phyloP scores from a whole-genome alignment of 2,797 vertebrate genomes.

The Pseudomugil gertrudae region DNA sequence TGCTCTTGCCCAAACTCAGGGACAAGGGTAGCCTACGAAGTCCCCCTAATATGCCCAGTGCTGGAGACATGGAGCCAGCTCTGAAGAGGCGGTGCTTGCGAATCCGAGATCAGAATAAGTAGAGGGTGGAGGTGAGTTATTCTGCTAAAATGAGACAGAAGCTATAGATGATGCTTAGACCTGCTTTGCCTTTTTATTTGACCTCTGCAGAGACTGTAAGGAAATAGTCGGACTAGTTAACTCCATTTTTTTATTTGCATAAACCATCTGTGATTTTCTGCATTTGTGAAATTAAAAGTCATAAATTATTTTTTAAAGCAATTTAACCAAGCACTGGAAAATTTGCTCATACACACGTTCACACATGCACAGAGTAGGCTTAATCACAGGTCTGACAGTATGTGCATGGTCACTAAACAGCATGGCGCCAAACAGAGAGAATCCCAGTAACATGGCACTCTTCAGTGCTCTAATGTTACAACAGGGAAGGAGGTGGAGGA shows the following conservation, averaged over 20 bases:
- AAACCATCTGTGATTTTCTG: conserved; percentile 7
- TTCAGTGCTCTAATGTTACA: conserved; percentile 73
- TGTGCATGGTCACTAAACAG: conserved; percentile 72
- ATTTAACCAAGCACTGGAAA: conserved; percentile 37
- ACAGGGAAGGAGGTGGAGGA: conserved; percentile 66
- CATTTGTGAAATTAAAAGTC: conserved; percentile 30
- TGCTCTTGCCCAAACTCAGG: conserved; percentile 80
- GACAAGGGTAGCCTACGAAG: conserved; percentile 86
- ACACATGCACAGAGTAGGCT: conserved; percentile 36
- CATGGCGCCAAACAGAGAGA: conserved; percentile 75
- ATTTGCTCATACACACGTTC: conserved; percentile 33
- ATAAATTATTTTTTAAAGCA: conserved; percentile 40
- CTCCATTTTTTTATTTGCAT: conserved; percentile 6
- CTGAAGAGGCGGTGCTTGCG: conserved; percentile 97
- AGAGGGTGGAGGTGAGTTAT: conserved; percentile 69
- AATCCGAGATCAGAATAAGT: conserved; percentile 99
- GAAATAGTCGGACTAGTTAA: conserved; percentile 4
- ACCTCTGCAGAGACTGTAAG: too few relatives aligned
- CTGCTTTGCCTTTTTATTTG: too few relatives aligned
- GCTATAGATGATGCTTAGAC: conserved; percentile 5
- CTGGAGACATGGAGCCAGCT: conserved; percentile 92
- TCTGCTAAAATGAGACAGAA: conserved; percentile 15
- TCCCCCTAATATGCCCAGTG: conserved; percentile 82
- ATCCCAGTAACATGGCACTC: conserved; percentile 78
- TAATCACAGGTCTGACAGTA: conserved; percentile 66